Percentiles rank a stretch among this genome's conserved stretches.
phyloP scores from a whole-genome alignment of 2,797 vertebrate genomes.

The Simalia tracyae region DNA sequence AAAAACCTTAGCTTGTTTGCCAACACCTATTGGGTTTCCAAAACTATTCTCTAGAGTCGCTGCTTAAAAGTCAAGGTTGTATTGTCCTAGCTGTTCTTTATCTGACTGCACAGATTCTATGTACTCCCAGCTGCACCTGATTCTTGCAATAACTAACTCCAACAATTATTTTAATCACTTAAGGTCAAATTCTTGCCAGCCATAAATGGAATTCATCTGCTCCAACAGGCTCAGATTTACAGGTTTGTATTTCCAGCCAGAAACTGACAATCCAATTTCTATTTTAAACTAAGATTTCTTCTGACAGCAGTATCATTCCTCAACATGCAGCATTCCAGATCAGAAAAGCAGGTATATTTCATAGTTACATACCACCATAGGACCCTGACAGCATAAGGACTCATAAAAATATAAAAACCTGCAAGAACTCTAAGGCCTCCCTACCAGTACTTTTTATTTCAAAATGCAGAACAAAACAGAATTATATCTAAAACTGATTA shows the following conservation, averaged over 20 bases:
- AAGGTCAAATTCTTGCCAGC: background rate
- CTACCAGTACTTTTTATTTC: background rate
- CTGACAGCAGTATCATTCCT: background rate
- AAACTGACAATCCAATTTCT: background rate
- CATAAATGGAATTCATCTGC: background rate
- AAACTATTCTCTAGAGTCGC: background rate
- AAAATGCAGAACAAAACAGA: background rate
- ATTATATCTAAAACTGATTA: background rate
- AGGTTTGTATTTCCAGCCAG: background rate
- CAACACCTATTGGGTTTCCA: background rate
- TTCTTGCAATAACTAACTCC: background rate
- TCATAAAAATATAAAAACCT: background rate
- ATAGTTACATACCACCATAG: background rate
- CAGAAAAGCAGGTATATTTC: background rate
- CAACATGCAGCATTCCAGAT: background rate
- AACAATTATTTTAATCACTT: background rate
- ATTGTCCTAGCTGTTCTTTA: background rate
- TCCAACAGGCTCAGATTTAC: background rate
- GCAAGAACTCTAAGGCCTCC: background rate
- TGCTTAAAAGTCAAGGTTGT: background rate
- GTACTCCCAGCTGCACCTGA: background rate
- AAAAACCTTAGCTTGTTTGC: background rate
- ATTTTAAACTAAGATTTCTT: background rate
- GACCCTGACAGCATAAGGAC: background rate
- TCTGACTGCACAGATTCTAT: background rate